Conservation (phyloP, 30 jellyfish, hydroid and myxozoan genomes). For the Cassiopea andromeda region DNA sequence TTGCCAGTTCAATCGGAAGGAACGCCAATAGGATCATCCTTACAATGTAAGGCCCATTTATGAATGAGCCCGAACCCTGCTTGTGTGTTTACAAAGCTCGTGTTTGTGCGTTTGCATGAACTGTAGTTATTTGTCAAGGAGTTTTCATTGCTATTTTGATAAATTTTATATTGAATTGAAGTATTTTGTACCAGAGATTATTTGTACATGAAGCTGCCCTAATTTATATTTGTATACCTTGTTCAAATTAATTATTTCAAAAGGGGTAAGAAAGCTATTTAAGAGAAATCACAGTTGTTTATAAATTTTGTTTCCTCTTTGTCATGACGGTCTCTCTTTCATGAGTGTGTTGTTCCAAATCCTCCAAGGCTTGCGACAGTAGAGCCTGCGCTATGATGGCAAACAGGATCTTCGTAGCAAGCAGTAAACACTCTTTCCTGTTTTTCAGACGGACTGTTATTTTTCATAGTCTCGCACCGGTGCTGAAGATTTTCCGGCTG, state of each 20-base stretch:
- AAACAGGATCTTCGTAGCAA: slow-evolving; percentile 19
- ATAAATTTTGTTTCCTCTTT: neutral
- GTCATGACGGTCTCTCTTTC: neutral
- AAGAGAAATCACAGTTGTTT: neutral
- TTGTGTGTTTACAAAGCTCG: slow-evolving; percentile 7
- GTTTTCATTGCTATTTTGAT: slow-evolving; percentile 51
- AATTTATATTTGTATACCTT: slow-evolving; percentile 69
- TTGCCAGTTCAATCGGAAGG: slow-evolving; percentile 37
- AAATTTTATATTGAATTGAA: slow-evolving; percentile 71
- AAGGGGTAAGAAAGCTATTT: slow-evolving; percentile 63
- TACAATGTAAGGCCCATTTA: slow-evolving; percentile 66
- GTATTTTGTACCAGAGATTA: slow-evolving; percentile 75
- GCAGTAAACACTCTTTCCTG: no score
- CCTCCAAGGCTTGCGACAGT: neutral
- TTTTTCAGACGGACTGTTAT: no score
- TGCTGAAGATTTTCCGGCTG: no score
- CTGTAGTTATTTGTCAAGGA: slow-evolving; percentile 26
- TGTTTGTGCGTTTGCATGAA: slow-evolving; percentile 48
- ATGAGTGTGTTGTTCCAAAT: neutral
- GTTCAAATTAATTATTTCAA: slow-evolving; percentile 54
- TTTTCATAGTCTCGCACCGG: no score
- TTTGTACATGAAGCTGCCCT: slow-evolving; percentile 81
- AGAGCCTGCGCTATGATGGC: no score
- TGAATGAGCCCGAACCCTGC: slow-evolving; percentile 45
- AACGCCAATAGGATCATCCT: slow-evolving; percentile 51